These are phyloP conservation scores for Odontomachus brunneus DNA, from an alignment of 1,140 invertebrate genomes.

Conservation along the genomic window DNA sequence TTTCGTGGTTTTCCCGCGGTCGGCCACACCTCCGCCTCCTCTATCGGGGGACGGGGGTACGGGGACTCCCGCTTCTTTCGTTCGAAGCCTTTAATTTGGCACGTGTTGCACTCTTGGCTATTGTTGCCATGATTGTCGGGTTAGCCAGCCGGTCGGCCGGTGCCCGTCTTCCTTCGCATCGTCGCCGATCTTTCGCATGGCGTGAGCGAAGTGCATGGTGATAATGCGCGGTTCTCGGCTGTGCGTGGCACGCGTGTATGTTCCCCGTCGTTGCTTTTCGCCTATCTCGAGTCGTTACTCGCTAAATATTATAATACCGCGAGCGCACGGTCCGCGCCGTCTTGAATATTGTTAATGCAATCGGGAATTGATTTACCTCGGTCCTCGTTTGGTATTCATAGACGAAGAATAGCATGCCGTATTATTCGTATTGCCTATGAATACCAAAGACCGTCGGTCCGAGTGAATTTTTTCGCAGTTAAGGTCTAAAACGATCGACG, in stretches of 20 bases:
- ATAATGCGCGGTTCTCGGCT: slow-evolving; percentile 53
- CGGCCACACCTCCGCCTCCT: slow-evolving; percentile 48
- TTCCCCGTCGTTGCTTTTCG: slow-evolving; percentile 57
- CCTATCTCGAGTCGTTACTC: slow-evolving; percentile 43
- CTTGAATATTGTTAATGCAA: slow-evolving; percentile 30
- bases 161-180: slow-evolving; percentile 32
- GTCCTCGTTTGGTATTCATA: slow-evolving; percentile 43
- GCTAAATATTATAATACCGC: slow-evolving; percentile 47
- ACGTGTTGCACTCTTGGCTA: slow-evolving; percentile 82
- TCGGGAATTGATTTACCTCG: slow-evolving; percentile 51
- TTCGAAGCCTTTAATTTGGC: slow-evolving; percentile 83
- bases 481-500: neutral
- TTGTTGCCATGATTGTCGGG: slow-evolving; percentile 83
- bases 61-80: slow-evolving; percentile 60
- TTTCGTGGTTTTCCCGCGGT: slow-evolving; percentile 41
- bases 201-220: slow-evolving; percentile 45
- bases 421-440: slow-evolving; percentile 30
- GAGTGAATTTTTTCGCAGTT: neutral
- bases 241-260: slow-evolving; percentile 60
- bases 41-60: slow-evolving; percentile 59
- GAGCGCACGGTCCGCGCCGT: neutral
- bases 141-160: slow-evolving; percentile 14
- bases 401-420: slow-evolving; percentile 1
- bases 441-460: slow-evolving; percentile 33
- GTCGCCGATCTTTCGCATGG: slow-evolving; percentile 60